Percentiles rank a stretch among this genome's conserved stretches.
Conservation (phyloP, 2,888 invertebrate genomes). For the Nysson spinosus region DNA sequence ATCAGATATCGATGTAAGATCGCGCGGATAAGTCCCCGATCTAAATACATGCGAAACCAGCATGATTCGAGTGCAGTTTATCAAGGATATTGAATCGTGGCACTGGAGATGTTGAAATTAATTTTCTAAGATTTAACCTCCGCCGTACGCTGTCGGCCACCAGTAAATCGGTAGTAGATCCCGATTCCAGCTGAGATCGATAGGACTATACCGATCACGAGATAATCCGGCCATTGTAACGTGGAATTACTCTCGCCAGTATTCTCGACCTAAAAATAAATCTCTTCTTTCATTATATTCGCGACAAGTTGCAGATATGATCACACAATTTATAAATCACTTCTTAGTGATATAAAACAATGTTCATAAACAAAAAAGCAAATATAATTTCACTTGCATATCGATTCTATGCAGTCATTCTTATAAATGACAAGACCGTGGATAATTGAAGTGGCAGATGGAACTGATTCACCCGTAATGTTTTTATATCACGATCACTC, state of each 20-base stretch:
- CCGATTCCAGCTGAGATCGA: constrained; percentile 88
- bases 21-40: constrained; percentile 1
- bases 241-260: constrained; percentile 7
- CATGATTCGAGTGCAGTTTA: constrained; percentile 31
- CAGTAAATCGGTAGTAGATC: constrained; percentile 90
- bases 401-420: too few relatives aligned
- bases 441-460: too few relatives aligned
- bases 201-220: constrained; percentile 85
- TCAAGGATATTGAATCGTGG: constrained; percentile 27
- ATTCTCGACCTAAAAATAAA: constrained; percentile 26
- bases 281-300: neutral
- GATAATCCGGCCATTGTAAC: constrained; percentile 82
- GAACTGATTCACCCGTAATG: too few relatives aligned
- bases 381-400: too few relatives aligned
- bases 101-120: constrained; percentile 40
- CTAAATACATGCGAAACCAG: constrained; percentile 5
- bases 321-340: neutral
- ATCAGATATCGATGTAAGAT: constrained; percentile 42
- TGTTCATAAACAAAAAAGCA: too few relatives aligned
- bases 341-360: too few relatives aligned
- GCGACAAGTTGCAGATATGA: neutral
- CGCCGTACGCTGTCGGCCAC: constrained; percentile 90
- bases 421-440: too few relatives aligned
- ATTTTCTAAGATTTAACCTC: constrained; percentile 79
- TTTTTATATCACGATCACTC: constrained; percentile 35